phyloP scores from a whole-genome alignment of 2,113 vertebrate species.

The Malaclemys terrapin region DNA sequence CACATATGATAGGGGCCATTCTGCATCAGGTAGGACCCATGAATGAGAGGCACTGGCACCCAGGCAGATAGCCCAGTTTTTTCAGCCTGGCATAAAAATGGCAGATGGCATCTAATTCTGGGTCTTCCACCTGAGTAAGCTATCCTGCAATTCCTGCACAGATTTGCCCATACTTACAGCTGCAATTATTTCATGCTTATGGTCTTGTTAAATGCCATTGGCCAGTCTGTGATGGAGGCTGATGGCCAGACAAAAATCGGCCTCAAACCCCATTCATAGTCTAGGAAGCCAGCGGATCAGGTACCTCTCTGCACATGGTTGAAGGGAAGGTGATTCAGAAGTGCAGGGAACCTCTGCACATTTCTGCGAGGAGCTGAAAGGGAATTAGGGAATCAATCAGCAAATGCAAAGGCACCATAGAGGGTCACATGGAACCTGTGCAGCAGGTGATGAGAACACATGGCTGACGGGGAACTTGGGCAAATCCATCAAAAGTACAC shows the following conservation, averaged over 20 bases:
- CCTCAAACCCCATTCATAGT: neutral
- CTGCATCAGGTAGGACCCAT: neutral
- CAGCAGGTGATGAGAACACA: no score
- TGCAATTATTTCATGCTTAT: neutral
- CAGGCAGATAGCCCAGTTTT: neutral
- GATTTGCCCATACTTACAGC: neutral
- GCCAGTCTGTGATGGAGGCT: neutral
- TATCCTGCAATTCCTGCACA: neutral
- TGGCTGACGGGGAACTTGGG: no score
- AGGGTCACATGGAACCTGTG: no score
- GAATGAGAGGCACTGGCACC: neutral
- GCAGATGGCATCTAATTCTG: neutral
- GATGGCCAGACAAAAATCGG: neutral
- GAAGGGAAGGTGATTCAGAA: no score
- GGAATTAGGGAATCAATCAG: no score
- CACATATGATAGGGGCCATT: neutral
- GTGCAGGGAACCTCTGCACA: no score
- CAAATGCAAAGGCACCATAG: no score
- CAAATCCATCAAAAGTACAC: no score
- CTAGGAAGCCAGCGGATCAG: no score
- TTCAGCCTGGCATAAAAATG: neutral
- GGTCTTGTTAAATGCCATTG: neutral
- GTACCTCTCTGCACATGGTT: no score
- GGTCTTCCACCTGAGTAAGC: neutral
- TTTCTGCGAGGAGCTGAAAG: no score